Conservation (phyloP, 2,113 vertebrate genomes). For the Thalassarche chlororhynchos region DNA sequence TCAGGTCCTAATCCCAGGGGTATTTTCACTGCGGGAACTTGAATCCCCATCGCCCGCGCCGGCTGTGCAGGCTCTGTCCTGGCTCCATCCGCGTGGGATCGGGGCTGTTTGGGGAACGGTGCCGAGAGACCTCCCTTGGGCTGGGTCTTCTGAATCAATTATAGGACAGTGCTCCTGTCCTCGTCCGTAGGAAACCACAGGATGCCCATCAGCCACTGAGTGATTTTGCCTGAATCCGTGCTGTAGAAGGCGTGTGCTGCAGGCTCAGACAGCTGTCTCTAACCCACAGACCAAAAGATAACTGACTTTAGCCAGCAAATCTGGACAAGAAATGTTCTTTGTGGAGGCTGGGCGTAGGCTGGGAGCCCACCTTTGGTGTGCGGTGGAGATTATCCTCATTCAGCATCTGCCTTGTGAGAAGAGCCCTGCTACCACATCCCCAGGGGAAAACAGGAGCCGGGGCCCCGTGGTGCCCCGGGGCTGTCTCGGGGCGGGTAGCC, state of each 20-base stretch:
- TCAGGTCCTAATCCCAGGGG: background rate
- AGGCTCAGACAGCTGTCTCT: background rate
- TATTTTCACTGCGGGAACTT: background rate
- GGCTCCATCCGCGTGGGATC: fast-evolving
- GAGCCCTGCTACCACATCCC: background rate
- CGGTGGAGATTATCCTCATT: fast-evolving
- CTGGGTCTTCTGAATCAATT: background rate
- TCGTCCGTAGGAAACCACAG: background rate
- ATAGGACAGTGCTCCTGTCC: fast-evolving
- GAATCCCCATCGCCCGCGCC: background rate
- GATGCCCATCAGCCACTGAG: fast-evolving
- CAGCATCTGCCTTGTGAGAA: no score
- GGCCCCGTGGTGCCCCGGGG: fast-evolving
- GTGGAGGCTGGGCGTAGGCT: background rate
- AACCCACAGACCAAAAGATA: background rate
- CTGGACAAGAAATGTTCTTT: background rate
- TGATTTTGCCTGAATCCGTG: fast-evolving
- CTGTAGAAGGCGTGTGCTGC: background rate
- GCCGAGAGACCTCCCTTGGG: fast-evolving
- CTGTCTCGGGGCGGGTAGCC: background rate
- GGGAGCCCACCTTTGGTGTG: background rate
- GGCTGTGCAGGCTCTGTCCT: background rate
- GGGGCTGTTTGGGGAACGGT: fast-evolving
- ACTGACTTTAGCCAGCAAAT: background rate
- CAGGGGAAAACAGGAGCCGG: background rate